Percentiles rank a stretch among this genome's conserved stretches.
phyloP scores from a whole-genome alignment of 1,140 invertebrate species.

The Trichomalopsis sarcophagae region DNA sequence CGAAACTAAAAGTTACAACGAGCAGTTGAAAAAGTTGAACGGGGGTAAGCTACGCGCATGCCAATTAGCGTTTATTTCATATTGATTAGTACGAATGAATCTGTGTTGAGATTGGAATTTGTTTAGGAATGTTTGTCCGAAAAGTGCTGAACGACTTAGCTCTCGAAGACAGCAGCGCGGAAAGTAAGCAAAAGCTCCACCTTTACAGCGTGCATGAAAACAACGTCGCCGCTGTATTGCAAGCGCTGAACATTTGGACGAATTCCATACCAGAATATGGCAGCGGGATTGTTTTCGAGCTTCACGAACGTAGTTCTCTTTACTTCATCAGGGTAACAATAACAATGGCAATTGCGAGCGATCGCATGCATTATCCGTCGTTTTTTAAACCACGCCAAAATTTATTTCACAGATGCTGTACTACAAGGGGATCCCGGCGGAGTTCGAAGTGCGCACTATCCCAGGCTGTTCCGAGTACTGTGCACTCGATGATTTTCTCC shows the following conservation, averaged over 20 bases:
- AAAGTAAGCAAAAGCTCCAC: too few relatives aligned
- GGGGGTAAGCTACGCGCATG: conserved; percentile 58
- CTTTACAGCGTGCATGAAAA: conserved; percentile 82
- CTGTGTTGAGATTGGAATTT: background rate
- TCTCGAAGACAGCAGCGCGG: too few relatives aligned
- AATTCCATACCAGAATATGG: conserved; percentile 76
- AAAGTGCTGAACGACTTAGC: too few relatives aligned
- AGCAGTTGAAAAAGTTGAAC: conserved; percentile 67
- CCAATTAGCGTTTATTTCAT: too few relatives aligned
- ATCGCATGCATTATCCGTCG: too few relatives aligned
- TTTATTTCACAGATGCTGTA: conserved; percentile 5
- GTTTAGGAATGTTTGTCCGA: background rate
- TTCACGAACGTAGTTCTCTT: conserved; percentile 52
- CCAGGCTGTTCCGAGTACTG: conserved; percentile 7
- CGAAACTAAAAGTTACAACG: too few relatives aligned
- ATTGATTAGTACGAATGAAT: too few relatives aligned
- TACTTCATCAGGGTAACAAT: conserved; percentile 56
- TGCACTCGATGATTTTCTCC: background rate
- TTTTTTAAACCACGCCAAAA: too few relatives aligned
- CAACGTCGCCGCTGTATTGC: conserved; percentile 80
- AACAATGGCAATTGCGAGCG: too few relatives aligned
- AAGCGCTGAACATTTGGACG: conserved; percentile 79
- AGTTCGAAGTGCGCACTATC: background rate
- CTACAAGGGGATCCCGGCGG: conserved; percentile 12
- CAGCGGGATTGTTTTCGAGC: conserved; percentile 70